Evolutionary conservation across 37 sponge, comb jelly and placozoan genomes (phyloP), one percentile per base, ranked within the genome.

Genomic region (Lycopodina hypogea): DNA sequence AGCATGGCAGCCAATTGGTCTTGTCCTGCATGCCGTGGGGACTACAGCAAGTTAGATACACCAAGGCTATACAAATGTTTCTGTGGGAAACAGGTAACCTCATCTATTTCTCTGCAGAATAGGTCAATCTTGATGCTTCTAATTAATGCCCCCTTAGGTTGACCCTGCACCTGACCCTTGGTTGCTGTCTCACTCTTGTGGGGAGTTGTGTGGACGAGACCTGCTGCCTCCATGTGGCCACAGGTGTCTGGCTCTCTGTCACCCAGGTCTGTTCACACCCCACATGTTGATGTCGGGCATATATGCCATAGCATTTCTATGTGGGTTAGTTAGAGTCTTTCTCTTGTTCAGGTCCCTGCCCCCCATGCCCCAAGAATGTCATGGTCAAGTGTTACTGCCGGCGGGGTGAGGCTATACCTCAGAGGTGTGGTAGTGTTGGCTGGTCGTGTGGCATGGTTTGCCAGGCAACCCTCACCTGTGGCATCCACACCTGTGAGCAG

Each of bases 121-220:
- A 52, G 11, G 11, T 11, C 53, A 52, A n/a, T n/a, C n/a, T n/a
- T n/a, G n/a, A n/a, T n/a, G n/a, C n/a, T n/a, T n/a, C n/a, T n/a
- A n/a, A n/a, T n/a, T n/a, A n/a, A n/a, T 59, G 60, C 28, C 12
- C 4, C 0, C 36, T 29, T 42, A 93, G 93, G 35, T 68, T 50
- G 83, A 97, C 74, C 97, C 97, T 11, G 69, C 70, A 11, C 73
- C 71, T 56, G 93, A 97, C 71, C 93, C 93, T 3, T 97, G 97
- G 97, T 37, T 97, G 9, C 70, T 87, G 18, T 84, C 97, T 28
- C 97, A 97, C 78, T 94, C 97, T 2, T 97, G 97, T 85, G 97
- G 97, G 19, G 87, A 94, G 38, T 71, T 91, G 35, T 97, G 97
- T 85, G 88, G 72, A 1, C 83, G 77, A 34, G 68, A 65, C 1